Evolutionary conservation across 2,797 vertebrate genomes (phyloP).

Genomic region (Caiman crocodilus): DNA sequence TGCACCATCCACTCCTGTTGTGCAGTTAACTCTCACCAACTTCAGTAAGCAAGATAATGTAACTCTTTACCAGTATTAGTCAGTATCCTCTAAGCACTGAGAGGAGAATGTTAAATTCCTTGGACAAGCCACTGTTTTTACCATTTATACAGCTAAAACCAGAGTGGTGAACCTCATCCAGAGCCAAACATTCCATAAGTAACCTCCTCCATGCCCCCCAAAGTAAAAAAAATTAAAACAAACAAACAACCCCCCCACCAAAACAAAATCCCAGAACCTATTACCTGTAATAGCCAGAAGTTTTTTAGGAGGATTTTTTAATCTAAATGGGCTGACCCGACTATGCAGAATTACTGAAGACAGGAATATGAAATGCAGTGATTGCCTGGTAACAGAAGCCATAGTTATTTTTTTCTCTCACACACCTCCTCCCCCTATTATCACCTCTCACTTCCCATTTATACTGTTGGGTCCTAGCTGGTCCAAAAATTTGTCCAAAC

Average conservation of each 20-base stretch:
- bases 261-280: neutral
- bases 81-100: too few species aligned
- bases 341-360: neutral
- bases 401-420: too few species aligned
- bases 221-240: neutral
- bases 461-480: too few species aligned
- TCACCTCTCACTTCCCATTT: too few species aligned
- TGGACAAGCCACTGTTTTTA: too few species aligned
- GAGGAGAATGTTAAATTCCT: too few species aligned
- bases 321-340: neutral
- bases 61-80: too few species aligned
- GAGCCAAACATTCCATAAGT: neutral
- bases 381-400: neutral
- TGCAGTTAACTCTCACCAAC: neutral
- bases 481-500: too few species aligned
- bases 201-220: neutral
- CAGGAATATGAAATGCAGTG: fast-evolving
- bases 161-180: neutral
- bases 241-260: too few species aligned
- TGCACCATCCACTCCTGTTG: neutral
- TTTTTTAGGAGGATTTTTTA: neutral
- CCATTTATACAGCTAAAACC: too few species aligned
- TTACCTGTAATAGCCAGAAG: neutral
- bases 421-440: too few species aligned
- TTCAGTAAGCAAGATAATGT: too few species aligned